phyloP scores from a whole-genome alignment of 2,888 invertebrate genomes.

The Plebejus melissa region DNA sequence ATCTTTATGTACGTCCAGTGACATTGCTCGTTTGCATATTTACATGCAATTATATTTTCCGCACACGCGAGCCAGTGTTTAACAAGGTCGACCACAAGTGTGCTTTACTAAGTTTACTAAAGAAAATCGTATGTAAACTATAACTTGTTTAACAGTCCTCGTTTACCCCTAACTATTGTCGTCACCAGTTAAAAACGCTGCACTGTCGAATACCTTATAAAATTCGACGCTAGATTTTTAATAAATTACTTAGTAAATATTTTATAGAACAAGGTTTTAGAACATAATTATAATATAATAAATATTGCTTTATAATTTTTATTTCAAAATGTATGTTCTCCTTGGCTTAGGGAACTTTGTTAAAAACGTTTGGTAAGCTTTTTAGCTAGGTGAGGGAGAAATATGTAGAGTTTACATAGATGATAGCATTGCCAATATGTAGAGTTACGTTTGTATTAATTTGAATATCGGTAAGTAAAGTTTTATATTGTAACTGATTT shows the following conservation, averaged over 20 bases:
- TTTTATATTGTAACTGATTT: not conserved
- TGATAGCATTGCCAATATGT: not conserved
- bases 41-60: slow-evolving; percentile 29
- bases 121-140: slow-evolving; percentile 9
- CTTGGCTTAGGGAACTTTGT: too few species aligned
- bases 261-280: too few species aligned
- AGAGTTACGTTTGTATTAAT: not conserved
- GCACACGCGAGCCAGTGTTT: slow-evolving; percentile 27
- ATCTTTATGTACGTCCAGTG: not conserved
- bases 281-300: too few species aligned
- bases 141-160: not conserved
- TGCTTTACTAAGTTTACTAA: slow-evolving; percentile 9
- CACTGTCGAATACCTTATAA: too few species aligned
- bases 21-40: slow-evolving; percentile 6
- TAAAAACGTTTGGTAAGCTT: not conserved
- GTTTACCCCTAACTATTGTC: not conserved
- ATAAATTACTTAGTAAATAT: too few species aligned
- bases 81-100: slow-evolving; percentile 24
- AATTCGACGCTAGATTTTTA: too few species aligned
- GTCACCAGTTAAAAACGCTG: not conserved
- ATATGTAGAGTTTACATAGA: not conserved
- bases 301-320: too few species aligned
- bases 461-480: too few species aligned
- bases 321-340: too few species aligned
- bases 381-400: not conserved